These are phyloP conservation scores for Scatophagus argus DNA, from an alignment of 2,113 vertebrate species.

Conservation along the genomic window DNA sequence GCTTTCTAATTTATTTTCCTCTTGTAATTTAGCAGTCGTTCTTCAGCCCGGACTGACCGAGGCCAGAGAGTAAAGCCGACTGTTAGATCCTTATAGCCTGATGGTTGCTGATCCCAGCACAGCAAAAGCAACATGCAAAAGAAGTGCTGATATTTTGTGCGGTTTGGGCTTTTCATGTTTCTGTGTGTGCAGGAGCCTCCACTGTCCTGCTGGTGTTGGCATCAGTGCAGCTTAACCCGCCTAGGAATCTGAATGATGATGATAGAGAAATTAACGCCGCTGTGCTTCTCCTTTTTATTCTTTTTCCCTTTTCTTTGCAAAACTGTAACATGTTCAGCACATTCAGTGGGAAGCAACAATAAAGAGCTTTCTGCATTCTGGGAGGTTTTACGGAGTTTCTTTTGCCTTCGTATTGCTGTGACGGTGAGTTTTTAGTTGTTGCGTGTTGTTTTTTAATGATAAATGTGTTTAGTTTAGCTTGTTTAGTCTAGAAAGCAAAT, in stretches of 20 bases:
- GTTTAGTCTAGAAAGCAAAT: too few relatives aligned
- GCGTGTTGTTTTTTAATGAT: too few relatives aligned
- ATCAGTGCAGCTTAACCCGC: slow-evolving; percentile 27
- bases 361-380: slow-evolving; percentile 55
- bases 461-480: too few relatives aligned
- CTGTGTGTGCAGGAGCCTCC: slow-evolving; percentile 22
- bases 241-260: slow-evolving; percentile 3
- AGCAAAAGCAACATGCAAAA: background rate
- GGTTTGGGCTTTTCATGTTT: slow-evolving; percentile 17
- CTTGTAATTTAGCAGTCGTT: slow-evolving; percentile 35
- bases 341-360: slow-evolving; percentile 52
- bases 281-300: slow-evolving; percentile 12
- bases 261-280: slow-evolving; percentile 13
- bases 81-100: too few relatives aligned
- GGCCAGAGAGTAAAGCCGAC: background rate
- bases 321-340: slow-evolving; percentile 33
- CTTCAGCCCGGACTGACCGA: slow-evolving; percentile 4
- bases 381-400: slow-evolving; percentile 1
- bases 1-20: slow-evolving; percentile 47
- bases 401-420: background rate
- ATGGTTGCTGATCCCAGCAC: too few relatives aligned
- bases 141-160: background rate
- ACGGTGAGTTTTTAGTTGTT: too few relatives aligned
- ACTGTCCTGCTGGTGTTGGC: slow-evolving; percentile 32
- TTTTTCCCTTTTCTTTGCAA: slow-evolving; percentile 28